These are phyloP conservation scores for Daboia siamensis DNA, from an alignment of 2,113 vertebrate species.

Conservation along the genomic window DNA sequence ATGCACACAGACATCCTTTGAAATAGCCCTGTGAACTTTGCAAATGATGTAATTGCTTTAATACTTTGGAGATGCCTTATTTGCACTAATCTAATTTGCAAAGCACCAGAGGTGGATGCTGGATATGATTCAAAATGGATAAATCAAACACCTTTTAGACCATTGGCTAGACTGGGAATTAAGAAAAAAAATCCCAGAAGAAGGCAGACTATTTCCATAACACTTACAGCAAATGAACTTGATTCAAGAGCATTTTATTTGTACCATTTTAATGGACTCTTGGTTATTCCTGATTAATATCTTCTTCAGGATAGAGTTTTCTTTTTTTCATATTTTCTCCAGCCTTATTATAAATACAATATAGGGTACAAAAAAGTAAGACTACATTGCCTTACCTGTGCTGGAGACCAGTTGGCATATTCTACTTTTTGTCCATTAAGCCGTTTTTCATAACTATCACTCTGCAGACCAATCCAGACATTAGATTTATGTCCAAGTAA, in stretches of 20 bases:
- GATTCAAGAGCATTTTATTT: background rate
- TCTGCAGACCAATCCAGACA: conserved; percentile 86
- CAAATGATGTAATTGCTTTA: background rate
- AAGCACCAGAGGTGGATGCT: background rate
- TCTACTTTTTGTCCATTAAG: conserved; percentile 69
- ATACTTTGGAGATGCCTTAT: background rate
- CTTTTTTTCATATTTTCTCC: background rate
- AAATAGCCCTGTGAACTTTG: background rate
- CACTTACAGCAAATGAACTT: background rate
- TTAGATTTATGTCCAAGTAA: conserved; percentile 79
- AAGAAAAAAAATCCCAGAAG: background rate
- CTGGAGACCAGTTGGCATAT: conserved; percentile 89
- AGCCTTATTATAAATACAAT: background rate
- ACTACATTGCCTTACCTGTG: conserved; percentile 59
- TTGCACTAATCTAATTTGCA: background rate
- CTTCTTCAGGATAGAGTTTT: background rate
- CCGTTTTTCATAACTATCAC: conserved; percentile 77
- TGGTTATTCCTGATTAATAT: background rate
- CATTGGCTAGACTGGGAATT: background rate
- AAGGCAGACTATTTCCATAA: background rate
- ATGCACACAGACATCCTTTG: background rate
- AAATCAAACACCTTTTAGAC: background rate
- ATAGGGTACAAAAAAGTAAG: background rate
- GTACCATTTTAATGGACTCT: background rate
- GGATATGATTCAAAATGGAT: background rate